Percentiles rank a stretch among this genome's conserved stretches.
Evolutionary conservation across 1,140 invertebrate genomes (phyloP).

Genomic region (Maconellicoccus hirsutus): DNA sequence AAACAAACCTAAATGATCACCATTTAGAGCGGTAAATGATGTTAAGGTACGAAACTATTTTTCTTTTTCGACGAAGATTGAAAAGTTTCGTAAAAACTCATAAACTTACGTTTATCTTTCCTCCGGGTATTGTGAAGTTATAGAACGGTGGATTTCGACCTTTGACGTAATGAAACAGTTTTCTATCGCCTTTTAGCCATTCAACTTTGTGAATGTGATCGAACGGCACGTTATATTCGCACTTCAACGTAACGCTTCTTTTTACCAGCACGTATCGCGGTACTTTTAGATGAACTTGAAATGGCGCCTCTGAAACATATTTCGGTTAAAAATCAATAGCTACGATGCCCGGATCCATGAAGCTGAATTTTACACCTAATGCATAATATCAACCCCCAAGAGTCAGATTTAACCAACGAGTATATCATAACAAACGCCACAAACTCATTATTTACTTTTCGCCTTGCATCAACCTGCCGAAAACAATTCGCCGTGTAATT

Average conservation of each 20-base stretch:
- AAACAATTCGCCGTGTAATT: background rate
- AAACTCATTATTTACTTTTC: slow-evolving; percentile 1
- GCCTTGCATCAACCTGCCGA: background rate
- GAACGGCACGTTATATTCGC: slow-evolving; percentile 38
- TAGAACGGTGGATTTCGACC: slow-evolving; percentile 56
- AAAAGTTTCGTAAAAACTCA: slow-evolving; percentile 27
- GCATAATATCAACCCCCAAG: background rate
- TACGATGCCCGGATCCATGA: background rate
- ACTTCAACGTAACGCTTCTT: slow-evolving; percentile 36
- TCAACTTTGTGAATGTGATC: slow-evolving; percentile 43
- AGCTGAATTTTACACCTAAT: background rate
- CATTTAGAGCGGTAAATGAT: slow-evolving; percentile 7
- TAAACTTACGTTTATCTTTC: slow-evolving; percentile 57
- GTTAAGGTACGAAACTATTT: slow-evolving; percentile 13
- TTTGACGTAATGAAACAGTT: slow-evolving; percentile 66
- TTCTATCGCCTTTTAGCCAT: slow-evolving; percentile 58
- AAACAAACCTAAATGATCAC: slow-evolving; percentile 15
- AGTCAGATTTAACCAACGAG: background rate
- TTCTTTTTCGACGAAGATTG: slow-evolving; percentile 17
- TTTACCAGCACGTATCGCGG: slow-evolving; percentile 39
- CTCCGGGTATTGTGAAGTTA: slow-evolving; percentile 47
- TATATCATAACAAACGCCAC: background rate
- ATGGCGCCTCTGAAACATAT: slow-evolving; percentile 11
- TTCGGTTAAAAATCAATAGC: background rate
- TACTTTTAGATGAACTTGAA: slow-evolving; percentile 28